Percentiles rank a stretch among this genome's conserved stretches.
phyloP scores from a whole-genome alignment of 1,140 invertebrate genomes.

The Lepidurus packardi region DNA sequence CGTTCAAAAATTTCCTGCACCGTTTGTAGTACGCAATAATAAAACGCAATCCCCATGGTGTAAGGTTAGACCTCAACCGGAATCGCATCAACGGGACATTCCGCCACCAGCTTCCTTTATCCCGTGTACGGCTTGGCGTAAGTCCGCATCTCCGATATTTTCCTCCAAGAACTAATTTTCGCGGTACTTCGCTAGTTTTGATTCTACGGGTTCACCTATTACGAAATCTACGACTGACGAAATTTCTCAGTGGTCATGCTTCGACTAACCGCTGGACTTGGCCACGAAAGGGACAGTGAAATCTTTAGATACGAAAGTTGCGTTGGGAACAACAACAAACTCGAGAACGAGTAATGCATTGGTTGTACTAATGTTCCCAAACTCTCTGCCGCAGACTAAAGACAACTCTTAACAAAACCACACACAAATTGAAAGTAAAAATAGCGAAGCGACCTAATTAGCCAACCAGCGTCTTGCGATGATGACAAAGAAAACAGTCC shows the following conservation, averaged over 20 bases:
- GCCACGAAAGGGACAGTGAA: background rate
- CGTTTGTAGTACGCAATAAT: too few species aligned
- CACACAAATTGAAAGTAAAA: slow-evolving; percentile 16
- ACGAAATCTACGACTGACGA: background rate
- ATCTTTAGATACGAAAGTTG: background rate
- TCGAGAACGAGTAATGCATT: background rate
- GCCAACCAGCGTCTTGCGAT: background rate
- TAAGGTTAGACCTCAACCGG: too few species aligned
- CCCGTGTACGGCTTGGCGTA: too few species aligned
- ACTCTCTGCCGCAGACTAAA: background rate
- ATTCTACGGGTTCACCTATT: background rate
- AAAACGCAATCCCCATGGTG: too few species aligned
- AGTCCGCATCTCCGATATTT: too few species aligned
- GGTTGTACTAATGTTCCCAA: background rate
- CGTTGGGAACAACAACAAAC: background rate
- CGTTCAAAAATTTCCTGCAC: too few species aligned
- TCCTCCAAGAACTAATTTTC: too few species aligned
- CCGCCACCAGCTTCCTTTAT: too few species aligned
- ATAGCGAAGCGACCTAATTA: background rate
- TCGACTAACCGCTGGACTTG: too few species aligned
- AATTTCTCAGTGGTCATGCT: background rate
- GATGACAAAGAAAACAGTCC: background rate
- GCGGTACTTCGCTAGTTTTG: too few species aligned
- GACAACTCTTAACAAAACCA: background rate
- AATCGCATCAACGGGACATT: too few species aligned